Evolutionary conservation across 2,113 vertebrate species (phyloP), one percentile per base, ranked within the genome.

Genomic region (Panthera tigris): DNA sequence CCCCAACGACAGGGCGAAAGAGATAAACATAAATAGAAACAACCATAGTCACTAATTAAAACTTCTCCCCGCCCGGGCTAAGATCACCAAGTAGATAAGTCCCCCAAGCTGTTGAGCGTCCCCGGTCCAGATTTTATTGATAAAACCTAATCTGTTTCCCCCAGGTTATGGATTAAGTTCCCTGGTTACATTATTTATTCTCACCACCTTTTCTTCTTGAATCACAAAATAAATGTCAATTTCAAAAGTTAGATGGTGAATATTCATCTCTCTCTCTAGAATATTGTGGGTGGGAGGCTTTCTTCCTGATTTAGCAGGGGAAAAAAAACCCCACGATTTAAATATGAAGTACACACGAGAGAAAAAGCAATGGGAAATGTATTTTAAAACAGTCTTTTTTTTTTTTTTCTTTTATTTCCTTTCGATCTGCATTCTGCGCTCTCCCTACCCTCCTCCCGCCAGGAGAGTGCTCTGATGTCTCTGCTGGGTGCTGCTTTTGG

Each of bases 141-240:
- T 97, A 91, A 88, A 87, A 48, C 41, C 50, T 19, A 68, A 89
- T 89, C 89, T 92, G 55, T 76, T 89, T 66, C 12, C 41, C 71
- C 41, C 36, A 18, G 41, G 91, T 87, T 73, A 50, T 52, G 73
- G 95, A 63, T 73, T 68, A 21, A 79, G 93, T 93, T 83, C 45
- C 55, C 68, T 15, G 36, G 61, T 33, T 74, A 41, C 39, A 27
- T 41, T 94, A 93, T 97, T 97, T 95, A 85, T 96, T 92, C 80
- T 74, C 55, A 95, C 65, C 89, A 92, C 76, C 93, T 93, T 96
- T 97, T 87, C 91, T 92, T 41, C 73, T 92, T 97, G 97, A 97
- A 95, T 98, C 97, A 96, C 80, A 97, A 95, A 92, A 94, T 97
- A 97, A 98, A 97, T 95, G 93, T 87, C 96, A 96, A 52, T 96